Base-by-base conservation (phyloP, 2,113 vertebrate genomes). In the Heterotis niloticus region DNA sequence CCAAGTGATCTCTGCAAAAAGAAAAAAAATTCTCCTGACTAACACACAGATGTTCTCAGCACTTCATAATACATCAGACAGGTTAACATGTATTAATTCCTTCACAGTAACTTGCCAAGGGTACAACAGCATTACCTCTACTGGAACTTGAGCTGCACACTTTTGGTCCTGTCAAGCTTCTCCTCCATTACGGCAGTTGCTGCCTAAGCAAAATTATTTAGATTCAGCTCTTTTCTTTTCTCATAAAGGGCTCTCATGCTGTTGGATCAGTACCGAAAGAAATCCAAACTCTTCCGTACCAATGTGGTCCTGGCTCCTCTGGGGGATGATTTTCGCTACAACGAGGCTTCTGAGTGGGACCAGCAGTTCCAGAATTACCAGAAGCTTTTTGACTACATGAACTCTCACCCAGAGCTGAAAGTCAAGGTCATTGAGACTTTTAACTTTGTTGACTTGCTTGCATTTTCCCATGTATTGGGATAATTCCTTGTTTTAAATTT, bases 231-330 rank as follows among this genome's bases (percentile, higher is more conserved):
- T 64, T 29, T 71, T 64, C 29, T 9, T 62, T 23, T 64, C 44
- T n/a, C 26, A 80, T 51, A 29, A 80, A 98, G 96, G 85, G 94
- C 94, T n/a, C 92, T 88, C 77, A 84, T 95, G 84, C 88, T 98
- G 79, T 86, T 98, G 85, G 96, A 98, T 82, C 96, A 98, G 80
- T 98, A 98, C 85, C 93, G 95, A 20, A 96, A 97, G 89, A 98
- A 98, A 89, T 97, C 96, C 52, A 93, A 93, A n/a, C 95, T 98
- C 74, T 98, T 92, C 82, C 94, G 93, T 10, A 94, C 94, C 0
- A 91, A 94, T 20, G 94, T 98, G 75, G 86, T 98, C 0, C 84
- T 98, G 68, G 94, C 88, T 75, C 94, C 96, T 0, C 88, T 98
- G 0, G 96, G 96, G 2, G 96, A 98, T 78, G 96, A 98, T 89